Conservation (phyloP, 2,797 vertebrate genomes). For the Gambusia yucatana region DNA sequence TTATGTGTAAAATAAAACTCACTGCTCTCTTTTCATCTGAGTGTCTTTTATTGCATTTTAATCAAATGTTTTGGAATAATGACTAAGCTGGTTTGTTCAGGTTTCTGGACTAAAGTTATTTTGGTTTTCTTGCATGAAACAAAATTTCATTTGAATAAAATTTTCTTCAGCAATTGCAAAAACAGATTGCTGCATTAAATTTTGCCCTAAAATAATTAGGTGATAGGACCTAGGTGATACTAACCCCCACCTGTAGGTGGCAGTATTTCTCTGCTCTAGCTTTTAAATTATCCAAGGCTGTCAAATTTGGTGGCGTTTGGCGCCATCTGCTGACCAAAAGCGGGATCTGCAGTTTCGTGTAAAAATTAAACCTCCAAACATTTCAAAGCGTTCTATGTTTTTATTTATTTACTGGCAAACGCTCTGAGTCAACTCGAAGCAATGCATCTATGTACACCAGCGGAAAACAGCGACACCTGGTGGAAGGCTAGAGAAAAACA, state of each 20-base stretch:
- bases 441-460: constrained; percentile 59
- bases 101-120: neutral
- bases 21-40: constrained; percentile 28
- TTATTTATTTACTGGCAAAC: constrained; percentile 73
- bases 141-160: neutral
- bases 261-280: neutral
- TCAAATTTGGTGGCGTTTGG: neutral
- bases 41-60: neutral
- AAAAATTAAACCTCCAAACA: neutral
- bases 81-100: neutral
- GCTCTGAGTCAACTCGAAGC: constrained; percentile 59
- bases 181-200: too few species aligned
- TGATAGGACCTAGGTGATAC: neutral
- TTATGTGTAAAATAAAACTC: constrained; percentile 15
- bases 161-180: neutral
- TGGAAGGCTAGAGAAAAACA: constrained; percentile 61
- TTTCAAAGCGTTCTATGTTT: constrained; percentile 61
- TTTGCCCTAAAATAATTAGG: neutral
- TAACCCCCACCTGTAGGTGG: neutral
- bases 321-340: constrained; percentile 4
- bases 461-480: constrained; percentile 31
- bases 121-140: neutral
- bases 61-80: neutral
- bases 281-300: neutral
- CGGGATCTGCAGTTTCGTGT: neutral